Percentiles rank a stretch among this genome's conserved stretches.
Evolutionary conservation across 1,140 invertebrate genomes (phyloP).

Genomic region (Penaeus japonicus): DNA sequence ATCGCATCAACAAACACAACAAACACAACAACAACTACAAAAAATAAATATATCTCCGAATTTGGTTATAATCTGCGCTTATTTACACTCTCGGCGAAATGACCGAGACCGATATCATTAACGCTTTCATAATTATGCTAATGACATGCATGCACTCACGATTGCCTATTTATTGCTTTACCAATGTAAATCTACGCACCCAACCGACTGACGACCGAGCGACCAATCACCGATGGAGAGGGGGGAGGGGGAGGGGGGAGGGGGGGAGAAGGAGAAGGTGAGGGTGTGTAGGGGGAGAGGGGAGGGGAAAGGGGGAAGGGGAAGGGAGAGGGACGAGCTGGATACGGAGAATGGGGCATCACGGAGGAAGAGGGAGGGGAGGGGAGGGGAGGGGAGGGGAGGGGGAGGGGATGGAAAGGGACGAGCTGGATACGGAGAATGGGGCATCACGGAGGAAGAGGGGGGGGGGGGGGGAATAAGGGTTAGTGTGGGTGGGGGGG

Average conservation of each 20-base stretch:
- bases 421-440: neutral
- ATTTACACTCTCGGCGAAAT: neutral
- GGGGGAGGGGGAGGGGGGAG: too few species aligned
- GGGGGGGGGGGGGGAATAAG: neutral
- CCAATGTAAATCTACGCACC: too few species aligned
- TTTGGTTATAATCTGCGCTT: neutral
- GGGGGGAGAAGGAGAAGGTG: too few species aligned
- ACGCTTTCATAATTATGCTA: too few species aligned
- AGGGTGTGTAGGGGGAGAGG: too few species aligned
- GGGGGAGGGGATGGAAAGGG: neutral
- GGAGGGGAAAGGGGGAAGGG: neutral
- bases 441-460: too few species aligned
- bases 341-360: neutral
- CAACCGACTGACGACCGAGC: too few species aligned
- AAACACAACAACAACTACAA: neutral
- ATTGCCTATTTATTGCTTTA: too few species aligned
- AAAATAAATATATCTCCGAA: too few species aligned
- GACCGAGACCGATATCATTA: neutral
- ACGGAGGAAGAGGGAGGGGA: neutral
- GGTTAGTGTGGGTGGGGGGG: neutral
- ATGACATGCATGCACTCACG: too few species aligned
- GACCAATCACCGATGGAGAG: too few species aligned
- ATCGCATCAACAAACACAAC: neutral
- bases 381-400: neutral
- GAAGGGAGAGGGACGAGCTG: too few species aligned